Base-by-base conservation (phyloP, 37 sponge, comb jelly and placozoan species). In the Tethya wilhelma region DNA sequence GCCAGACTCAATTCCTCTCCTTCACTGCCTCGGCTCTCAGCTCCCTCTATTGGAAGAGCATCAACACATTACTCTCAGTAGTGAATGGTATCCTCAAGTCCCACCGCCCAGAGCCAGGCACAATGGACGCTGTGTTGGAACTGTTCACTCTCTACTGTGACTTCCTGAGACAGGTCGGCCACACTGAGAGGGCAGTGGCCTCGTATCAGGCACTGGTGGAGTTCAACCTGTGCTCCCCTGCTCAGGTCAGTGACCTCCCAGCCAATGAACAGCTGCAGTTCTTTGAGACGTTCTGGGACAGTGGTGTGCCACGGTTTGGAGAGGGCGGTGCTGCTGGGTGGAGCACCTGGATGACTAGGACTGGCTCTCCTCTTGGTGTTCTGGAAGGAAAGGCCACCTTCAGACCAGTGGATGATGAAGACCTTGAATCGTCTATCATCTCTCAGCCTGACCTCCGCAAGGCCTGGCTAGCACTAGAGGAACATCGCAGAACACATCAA, bases 201-300 rank as follows among this genome's bases (percentile, higher is more conserved):
- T 66, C 67, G 38, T 90, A 71, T 40, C 96, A 96, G 55, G 96
- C 96, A n/a, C 60, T 90, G 43, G 26, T 96, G 2, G 96, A 96
- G 66, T 93, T 93, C 82, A 96, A 89, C 84, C 71, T 89, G 20
- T 82, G 79, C 49, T 58, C 66, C 65, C 94, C 96, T 26, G 40
- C 58, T 12, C 67, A 80, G 43, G 58, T 93, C 9, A 57, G 14
- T 20, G 53, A 56, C 37, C n/a, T 56, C 30, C 57, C 75, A 2
- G 33, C 20, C 17, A 22, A 37, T 7, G 41, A 58, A 1, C 28
- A 26, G 28, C 83, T 63, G 45, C 71, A 71, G 32, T 89, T 82
- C 39, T 77, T 96, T 45, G 96, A 90, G 73, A 44, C 88, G 9
- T 96, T 83, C 74, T 96, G 96, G 96, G 94, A 93, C 70, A 96